Percentiles rank a stretch among this genome's conserved stretches.
Evolutionary conservation across 2,113 vertebrate genomes (phyloP).

Genomic region (Acanthochromis polyacanthus): DNA sequence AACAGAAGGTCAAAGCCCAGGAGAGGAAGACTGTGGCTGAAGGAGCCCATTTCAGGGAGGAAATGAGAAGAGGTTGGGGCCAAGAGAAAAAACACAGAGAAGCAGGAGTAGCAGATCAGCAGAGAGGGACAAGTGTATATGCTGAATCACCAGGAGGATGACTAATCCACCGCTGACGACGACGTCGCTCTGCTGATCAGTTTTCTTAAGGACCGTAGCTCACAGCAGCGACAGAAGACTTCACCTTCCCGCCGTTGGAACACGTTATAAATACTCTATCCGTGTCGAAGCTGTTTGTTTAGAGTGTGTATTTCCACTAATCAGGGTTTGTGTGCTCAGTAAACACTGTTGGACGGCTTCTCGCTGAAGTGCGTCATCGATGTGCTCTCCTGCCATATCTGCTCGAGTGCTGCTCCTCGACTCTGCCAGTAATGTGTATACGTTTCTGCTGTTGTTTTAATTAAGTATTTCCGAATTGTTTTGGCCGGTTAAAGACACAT

Average conservation of each 20-base stretch:
- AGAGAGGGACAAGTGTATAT: slow-evolving; percentile 53
- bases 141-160: slow-evolving; percentile 48
- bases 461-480: slow-evolving; percentile 26
- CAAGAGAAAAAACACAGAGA: slow-evolving; percentile 37
- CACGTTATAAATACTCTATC: neutral
- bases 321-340: slow-evolving; percentile 51
- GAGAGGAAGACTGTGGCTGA: slow-evolving; percentile 50
- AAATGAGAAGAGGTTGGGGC: slow-evolving; percentile 65
- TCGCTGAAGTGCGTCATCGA: slow-evolving; percentile 58
- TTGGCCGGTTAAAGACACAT: slow-evolving; percentile 8
- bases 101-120: slow-evolving; percentile 27
- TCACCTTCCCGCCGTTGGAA: slow-evolving; percentile 8
- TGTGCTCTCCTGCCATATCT: slow-evolving; percentile 15
- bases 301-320: slow-evolving; percentile 33
- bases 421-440: neutral
- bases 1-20: slow-evolving; percentile 52
- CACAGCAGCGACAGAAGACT: slow-evolving; percentile 17
- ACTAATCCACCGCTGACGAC: slow-evolving; percentile 55
- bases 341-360: slow-evolving; percentile 59
- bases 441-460: slow-evolving; percentile 14
- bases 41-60: slow-evolving; percentile 50
- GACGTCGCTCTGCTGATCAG: slow-evolving; percentile 9
- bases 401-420: slow-evolving; percentile 32
- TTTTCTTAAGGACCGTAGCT: slow-evolving; percentile 10
- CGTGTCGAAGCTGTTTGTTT: slow-evolving; percentile 48